Conservation (phyloP, 1,140 invertebrate genomes). For the Batillaria attramentaria region DNA sequence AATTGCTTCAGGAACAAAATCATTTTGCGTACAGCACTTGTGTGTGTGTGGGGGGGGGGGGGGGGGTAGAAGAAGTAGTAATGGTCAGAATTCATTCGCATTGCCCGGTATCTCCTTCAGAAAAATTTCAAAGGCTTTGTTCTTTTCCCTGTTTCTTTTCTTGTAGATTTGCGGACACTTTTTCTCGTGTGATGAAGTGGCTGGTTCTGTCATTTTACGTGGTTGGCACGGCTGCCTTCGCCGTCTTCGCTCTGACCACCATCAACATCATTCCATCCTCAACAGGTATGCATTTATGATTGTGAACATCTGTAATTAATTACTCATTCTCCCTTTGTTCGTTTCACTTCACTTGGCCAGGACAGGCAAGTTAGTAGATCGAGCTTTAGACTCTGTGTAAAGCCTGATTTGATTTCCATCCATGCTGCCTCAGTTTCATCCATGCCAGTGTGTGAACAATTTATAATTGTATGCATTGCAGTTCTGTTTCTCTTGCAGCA, state of each 20-base stretch:
- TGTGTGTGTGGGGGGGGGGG: not conserved
- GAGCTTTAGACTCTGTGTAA: too few species aligned
- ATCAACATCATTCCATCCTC: slow-evolving; percentile 8
- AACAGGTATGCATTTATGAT: not conserved
- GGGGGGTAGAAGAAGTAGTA: too few species aligned
- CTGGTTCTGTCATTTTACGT: not conserved
- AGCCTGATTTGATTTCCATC: too few species aligned
- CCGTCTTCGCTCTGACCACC: slow-evolving; percentile 11
- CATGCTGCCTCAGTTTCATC: too few species aligned
- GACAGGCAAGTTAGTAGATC: too few species aligned
- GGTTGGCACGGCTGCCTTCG: not conserved
- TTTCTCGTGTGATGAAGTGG: slow-evolving; percentile 19
- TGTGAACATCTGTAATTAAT: not conserved
- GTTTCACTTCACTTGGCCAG: not conserved
- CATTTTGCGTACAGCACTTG: not conserved
- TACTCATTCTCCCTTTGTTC: not conserved
- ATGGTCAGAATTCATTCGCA: not conserved
- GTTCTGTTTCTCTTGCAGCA: slow-evolving; percentile 22
- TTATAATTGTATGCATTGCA: not conserved
- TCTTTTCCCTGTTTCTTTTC: not conserved
- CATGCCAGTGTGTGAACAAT: not conserved
- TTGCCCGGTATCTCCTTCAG: too few species aligned
- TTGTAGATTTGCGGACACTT: slow-evolving; percentile 17
- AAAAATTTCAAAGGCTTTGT: too few species aligned
- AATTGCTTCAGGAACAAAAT: too few species aligned